phyloP scores from a whole-genome alignment of 37 sponge, comb jelly and placozoan genomes.

The Oopsacas minuta region DNA sequence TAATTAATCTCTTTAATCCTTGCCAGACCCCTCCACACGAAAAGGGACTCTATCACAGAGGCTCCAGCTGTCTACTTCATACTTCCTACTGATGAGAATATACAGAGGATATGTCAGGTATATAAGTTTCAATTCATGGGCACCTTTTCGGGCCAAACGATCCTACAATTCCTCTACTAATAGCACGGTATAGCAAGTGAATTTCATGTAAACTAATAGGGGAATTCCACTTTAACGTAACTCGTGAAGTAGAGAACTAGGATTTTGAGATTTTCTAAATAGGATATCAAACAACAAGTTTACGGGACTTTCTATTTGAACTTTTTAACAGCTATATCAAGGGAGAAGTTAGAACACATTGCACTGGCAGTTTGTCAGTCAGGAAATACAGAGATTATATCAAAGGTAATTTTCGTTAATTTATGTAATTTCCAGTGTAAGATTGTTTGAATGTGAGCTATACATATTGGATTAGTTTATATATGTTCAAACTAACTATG shows the following conservation, averaged over 20 bases:
- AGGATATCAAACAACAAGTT: constrained; percentile 52
- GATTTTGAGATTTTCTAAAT: too few relatives aligned
- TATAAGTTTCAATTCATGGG: too few relatives aligned
- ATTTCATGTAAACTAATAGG: too few relatives aligned
- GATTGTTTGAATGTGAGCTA: too few relatives aligned
- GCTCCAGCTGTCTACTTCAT: constrained; percentile 88
- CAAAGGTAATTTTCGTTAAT: constrained; percentile 51
- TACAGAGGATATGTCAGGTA: constrained; percentile 59
- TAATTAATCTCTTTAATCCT: neutral
- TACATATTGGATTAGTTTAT: too few relatives aligned
- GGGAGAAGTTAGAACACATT: constrained; percentile 69
- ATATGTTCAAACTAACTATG: too few relatives aligned
- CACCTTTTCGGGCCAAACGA: too few relatives aligned
- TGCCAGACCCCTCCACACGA: constrained; percentile 38
- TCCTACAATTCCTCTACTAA: too few relatives aligned
- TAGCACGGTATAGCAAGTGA: too few relatives aligned
- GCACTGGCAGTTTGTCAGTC: constrained; percentile 64
- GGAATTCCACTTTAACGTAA: too few relatives aligned
- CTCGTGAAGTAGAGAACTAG: too few relatives aligned
- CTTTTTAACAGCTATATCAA: constrained; percentile 75
- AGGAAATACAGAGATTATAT: constrained; percentile 43
- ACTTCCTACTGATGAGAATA: constrained; percentile 55
- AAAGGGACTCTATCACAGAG: constrained; percentile 73
- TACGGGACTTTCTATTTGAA: constrained; percentile 79
- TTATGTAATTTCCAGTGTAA: too few relatives aligned